A percentile compares a stretch with the other conserved stretches of the same genome.
These are phyloP conservation scores for Eulemur coronatus DNA, from an alignment of 2,797 vertebrate species.

Conservation along the genomic window DNA sequence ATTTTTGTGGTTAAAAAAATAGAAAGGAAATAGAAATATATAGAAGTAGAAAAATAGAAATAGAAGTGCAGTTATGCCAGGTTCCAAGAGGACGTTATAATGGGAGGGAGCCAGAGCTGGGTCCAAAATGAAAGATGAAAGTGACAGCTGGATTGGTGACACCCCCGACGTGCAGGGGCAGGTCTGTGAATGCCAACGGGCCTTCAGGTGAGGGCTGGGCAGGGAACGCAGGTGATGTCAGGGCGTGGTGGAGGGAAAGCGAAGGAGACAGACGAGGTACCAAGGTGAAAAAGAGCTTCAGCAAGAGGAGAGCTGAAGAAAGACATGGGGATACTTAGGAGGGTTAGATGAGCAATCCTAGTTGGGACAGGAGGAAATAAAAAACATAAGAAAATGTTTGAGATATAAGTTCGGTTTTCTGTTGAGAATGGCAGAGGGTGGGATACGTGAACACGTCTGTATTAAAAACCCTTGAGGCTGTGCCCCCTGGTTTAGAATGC, in stretches of 20 bases:
- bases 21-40: not conserved
- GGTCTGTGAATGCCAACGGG: not conserved
- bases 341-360: not conserved
- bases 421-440: not conserved
- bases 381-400: not conserved
- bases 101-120: not conserved
- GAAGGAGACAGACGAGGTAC: not conserved
- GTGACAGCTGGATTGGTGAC: not conserved
- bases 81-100: not conserved
- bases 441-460: not conserved
- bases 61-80: too few species aligned
- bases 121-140: not conserved
- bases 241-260: not conserved
- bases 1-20: not conserved
- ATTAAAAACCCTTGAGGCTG: not conserved
- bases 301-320: not conserved
- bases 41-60: too few species aligned
- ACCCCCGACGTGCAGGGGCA: too few species aligned
- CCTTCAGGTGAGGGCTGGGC: not conserved
- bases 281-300: not conserved
- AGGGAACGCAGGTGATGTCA: not conserved
- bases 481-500: too few species aligned
- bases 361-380: not conserved
- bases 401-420: not conserved
- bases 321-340: not conserved